A percentile compares a stretch with the other conserved stretches of the same genome.
These are phyloP conservation scores for Vidua chalybeata DNA, from an alignment of 2,113 vertebrate species.

Conservation along the genomic window DNA sequence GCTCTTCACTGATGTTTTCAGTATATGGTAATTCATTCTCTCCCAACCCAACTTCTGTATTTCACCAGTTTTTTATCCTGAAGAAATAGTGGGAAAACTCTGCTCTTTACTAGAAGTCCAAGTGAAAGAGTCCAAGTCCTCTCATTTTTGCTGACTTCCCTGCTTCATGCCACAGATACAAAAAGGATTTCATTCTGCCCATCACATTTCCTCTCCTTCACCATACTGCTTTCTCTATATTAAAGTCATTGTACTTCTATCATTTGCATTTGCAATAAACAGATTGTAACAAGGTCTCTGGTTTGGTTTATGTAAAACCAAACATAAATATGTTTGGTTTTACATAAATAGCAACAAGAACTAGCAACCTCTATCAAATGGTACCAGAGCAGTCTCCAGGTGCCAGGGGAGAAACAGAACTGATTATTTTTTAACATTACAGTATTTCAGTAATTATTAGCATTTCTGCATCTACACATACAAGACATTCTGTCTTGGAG, in stretches of 20 bases:
- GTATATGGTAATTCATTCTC: not conserved
- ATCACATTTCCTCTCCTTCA: not conserved
- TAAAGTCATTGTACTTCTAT: not conserved
- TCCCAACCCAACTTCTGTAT: not conserved
- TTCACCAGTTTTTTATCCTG: not conserved
- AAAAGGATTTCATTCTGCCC: not conserved
- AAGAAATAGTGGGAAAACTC: not conserved
- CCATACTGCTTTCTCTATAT: not conserved
- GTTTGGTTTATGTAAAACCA: not conserved
- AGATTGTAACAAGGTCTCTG: not conserved
- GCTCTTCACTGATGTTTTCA: not conserved
- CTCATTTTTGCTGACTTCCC: not conserved
- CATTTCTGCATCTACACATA: not conserved
- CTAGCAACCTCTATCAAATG: not conserved
- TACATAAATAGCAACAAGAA: not conserved
- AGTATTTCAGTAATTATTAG: not conserved
- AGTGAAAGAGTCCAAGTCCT: not conserved
- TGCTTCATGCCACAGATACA: not conserved
- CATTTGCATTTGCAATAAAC: not conserved
- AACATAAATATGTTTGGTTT: too few species aligned
- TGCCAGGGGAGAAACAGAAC: not conserved
- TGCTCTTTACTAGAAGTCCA: not conserved
- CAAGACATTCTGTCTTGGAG: not conserved
- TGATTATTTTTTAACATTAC: not conserved
- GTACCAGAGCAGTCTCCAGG: not conserved